Percentiles rank a stretch among this genome's conserved stretches.
phyloP scores from a whole-genome alignment of 2,888 invertebrate genomes.

The Romanomermis culicivorax region DNA sequence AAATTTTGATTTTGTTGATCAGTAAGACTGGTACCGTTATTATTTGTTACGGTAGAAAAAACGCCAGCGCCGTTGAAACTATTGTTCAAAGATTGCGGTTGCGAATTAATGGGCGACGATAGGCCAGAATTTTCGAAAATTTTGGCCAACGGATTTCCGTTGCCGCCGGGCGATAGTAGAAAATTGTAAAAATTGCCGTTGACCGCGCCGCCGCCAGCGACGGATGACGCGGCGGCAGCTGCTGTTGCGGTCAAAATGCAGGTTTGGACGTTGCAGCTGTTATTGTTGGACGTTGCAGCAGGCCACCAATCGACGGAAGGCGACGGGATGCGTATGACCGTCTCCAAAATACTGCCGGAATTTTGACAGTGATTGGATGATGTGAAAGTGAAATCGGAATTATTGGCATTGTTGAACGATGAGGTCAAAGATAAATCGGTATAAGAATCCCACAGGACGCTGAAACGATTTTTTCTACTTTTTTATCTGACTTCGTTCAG shows the following conservation, averaged over 20 bases:
- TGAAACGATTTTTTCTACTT: too few species aligned
- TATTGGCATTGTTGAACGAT: too few species aligned
- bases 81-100: background rate
- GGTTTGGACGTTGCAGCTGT: too few species aligned
- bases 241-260: too few species aligned
- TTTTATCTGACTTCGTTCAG: too few species aligned
- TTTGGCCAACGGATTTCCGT: constrained; percentile 1
- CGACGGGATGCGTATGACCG: background rate
- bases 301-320: background rate
- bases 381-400: too few species aligned
- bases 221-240: too few species aligned
- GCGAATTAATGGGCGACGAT: background rate
- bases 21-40: background rate
- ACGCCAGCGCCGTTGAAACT: background rate
- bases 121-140: background rate
- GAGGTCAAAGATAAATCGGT: too few species aligned
- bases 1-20: background rate
- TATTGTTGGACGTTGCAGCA: background rate
- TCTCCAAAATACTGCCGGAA: background rate
- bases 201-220: background rate
- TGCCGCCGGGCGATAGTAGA: background rate
- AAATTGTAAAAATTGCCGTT: background rate
- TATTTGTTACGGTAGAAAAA: background rate
- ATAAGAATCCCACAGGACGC: too few species aligned
- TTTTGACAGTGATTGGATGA: too few species aligned